Evolutionary conservation across 2,888 invertebrate genomes (phyloP), one percentile per base, ranked within the genome.

Genomic region (Icerya purchasi): DNA sequence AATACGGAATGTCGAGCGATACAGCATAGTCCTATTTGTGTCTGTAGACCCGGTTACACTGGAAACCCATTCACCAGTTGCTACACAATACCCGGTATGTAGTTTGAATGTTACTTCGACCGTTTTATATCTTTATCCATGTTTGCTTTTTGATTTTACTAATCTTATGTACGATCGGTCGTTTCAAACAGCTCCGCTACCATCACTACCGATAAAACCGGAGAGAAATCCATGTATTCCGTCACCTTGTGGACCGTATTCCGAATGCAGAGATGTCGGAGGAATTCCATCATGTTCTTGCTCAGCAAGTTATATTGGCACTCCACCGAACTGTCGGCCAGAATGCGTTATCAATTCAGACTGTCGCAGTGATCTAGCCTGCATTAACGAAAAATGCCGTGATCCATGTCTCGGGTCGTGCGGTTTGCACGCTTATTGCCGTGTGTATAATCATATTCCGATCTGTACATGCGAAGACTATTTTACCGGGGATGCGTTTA

Each of bases 191-290:
- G 70, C 67, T 54, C 65, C 65, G 53, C 66, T 68, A 22, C 63
- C 64, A 53, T 62, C 63, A n/a, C 61, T 61, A 25, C 51, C 61
- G 49, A 62, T 59, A 50, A 66, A 66, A 52, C 57, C 63, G n/a
- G 59, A 57, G 50, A 61, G 61, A 14, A 65, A 71, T 62, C 76
- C 76, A 1, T 87, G 87, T 68, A 69, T 80, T 56, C 86, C 85
- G 50, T 82, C 84, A 36, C 85, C 86, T 1, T 88, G 88, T 68
- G 87, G 88, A 21, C 78, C 81, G 24, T 82, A 84, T 68, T 80
- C 86, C 1, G 77, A 83, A 68, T 88, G 88, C 67, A 76, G 79
- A 62, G 78, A 82, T 64, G 72, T 77, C 18, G 79, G 80, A 61
- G 78, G 78, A 50, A 73, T 75, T 24, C 82, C 85, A 49, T 80